phyloP scores from a whole-genome alignment of 2,113 vertebrate species.

The Notarius lentiginosus region DNA sequence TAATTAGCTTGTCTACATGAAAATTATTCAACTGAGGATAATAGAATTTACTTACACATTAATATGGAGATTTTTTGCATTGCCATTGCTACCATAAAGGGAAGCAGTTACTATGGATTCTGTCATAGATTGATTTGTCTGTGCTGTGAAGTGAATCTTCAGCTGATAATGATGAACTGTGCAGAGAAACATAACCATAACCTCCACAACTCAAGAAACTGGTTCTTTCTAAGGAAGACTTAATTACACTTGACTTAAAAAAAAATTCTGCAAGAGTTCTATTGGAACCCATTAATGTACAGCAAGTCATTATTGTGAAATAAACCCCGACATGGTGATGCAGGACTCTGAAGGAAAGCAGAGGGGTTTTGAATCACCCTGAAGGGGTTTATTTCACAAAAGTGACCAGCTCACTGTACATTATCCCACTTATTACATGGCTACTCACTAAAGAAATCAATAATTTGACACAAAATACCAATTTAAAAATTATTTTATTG shows the following conservation, averaged over 20 bases:
- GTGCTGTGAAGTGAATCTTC: constrained; percentile 75
- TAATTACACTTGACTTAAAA: not conserved
- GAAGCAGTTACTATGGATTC: constrained; percentile 67
- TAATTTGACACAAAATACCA: no score
- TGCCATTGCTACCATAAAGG: constrained; percentile 68
- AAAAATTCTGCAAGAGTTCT: not conserved
- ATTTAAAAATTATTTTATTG: no score
- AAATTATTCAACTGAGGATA: not conserved
- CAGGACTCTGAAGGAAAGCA: no score
- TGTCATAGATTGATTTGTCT: constrained; percentile 60
- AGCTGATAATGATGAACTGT: constrained; percentile 78
- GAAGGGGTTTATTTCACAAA: no score
- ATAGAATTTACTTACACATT: constrained; percentile 66
- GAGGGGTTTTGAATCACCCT: no score
- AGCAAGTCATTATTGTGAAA: no score
- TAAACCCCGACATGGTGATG: no score
- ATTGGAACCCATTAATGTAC: no score
- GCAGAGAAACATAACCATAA: not conserved
- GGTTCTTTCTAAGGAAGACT: not conserved
- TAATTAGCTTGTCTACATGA: not conserved
- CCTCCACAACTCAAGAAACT: not conserved
- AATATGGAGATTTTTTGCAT: constrained; percentile 68
- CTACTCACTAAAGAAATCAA: no score
- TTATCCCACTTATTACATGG: no score
- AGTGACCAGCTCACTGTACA: no score